Base-by-base conservation (phyloP, 2,797 vertebrate genomes). In the Melanogrammus aeglefinus region DNA sequence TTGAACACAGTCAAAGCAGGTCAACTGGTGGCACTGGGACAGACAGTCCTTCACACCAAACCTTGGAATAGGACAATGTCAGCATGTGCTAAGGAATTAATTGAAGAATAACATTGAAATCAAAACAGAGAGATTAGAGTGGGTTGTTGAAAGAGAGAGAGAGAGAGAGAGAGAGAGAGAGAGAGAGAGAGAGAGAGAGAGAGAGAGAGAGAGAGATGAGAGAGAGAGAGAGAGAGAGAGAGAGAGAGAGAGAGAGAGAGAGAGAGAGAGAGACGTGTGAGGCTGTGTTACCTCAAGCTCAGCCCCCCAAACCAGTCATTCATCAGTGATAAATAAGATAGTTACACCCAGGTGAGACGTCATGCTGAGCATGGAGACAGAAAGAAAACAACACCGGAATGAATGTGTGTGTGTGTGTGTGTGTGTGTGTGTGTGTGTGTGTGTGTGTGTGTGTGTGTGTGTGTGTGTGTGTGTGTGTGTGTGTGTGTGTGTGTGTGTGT, bases 241-340 rank as follows among this genome's bases (percentile, higher is more conserved):
- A 24, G 10, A 2, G 38, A 18, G 6, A 29, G 1, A 51, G 36
- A 24, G 10, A 2, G 38, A 18, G 6, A 29, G 1, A 51, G 36
- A 24, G 10, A 2, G 38, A 18, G 38, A 66, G 41, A 75, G 78
- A 74, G 41, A 75, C 77, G 31, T 16, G 73, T 24, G 47, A 18
- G 24, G 72, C 79, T 84, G 85, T 75, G 80, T 91, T 89, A 79
- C 75, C 77, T 89, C 71, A 24, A 71, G 35, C 75, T 63, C 82
- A 79, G 77, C 0, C 83, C 38, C 18, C 41, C 81, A 84, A 47
- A 36, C 74, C 74, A 79, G 81, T 87, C 86, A 78, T 80, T 88
- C 85, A 87, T 86, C 82, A 85, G 38, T 73, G 76, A 81, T n/a
- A 78, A 84, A 87, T 86, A 79, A 90, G 90, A 89, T 89, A 87